Evolutionary conservation across 2,113 vertebrate genomes (phyloP).

Genomic region (zebrafish (Danio rerio)): GRCz12tu NC_133188.1:52333001-52333500

Average conservation of each 20-base stretch:
- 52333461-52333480: too few species aligned
- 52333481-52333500: too few species aligned
- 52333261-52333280: not conserved
- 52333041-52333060: slow-evolving; percentile 72
- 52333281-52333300: not conserved
- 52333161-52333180: slow-evolving; percentile 49
- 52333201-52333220: not conserved
- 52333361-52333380: too few species aligned
- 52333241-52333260: not conserved
- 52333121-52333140: slow-evolving; percentile 66
- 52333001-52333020: slow-evolving; percentile 63
- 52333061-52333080: slow-evolving; percentile 75
- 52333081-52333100: slow-evolving; percentile 76
- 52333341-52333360: too few species aligned
- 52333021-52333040: slow-evolving; percentile 41
- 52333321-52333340: too few species aligned
- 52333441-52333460: too few species aligned
- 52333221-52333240: not conserved
- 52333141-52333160: slow-evolving; percentile 48
- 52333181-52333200: slow-evolving; percentile 10
- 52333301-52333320: not conserved
- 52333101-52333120: slow-evolving; percentile 72
- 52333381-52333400: too few species aligned
- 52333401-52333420: too few species aligned
- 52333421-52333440: too few species aligned